Percentiles rank a stretch among this genome's conserved stretches.
phyloP scores from a whole-genome alignment of 2,888 invertebrate genomes.

The Zygothrica quintamaculata region DNA sequence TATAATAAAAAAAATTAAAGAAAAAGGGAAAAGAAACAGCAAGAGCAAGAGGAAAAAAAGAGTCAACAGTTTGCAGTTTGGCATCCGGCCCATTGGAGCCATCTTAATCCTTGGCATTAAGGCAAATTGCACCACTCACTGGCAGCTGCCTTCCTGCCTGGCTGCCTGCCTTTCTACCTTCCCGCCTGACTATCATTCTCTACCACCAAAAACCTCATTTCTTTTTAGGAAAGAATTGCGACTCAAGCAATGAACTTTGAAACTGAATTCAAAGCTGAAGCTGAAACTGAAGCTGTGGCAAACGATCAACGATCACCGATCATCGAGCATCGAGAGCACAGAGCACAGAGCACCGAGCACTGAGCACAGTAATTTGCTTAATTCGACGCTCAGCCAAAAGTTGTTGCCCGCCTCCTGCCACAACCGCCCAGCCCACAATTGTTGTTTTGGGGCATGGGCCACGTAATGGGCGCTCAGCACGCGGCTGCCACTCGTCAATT shows the following conservation, averaged over 20 bases:
- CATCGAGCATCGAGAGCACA: constrained; percentile 15
- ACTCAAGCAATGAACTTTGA: constrained; percentile 49
- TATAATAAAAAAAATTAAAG: no score
- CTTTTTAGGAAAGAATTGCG: constrained; percentile 44
- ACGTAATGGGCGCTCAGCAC: constrained; percentile 65
- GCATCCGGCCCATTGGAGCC: constrained; percentile 51
- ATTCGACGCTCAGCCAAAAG: constrained; percentile 77
- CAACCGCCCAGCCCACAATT: not conserved
- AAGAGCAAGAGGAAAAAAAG: no score
- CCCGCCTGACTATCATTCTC: no score
- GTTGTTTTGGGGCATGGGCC: constrained; percentile 30
- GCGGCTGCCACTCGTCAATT: constrained; percentile 78
- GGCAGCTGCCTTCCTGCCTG: constrained; percentile 34
- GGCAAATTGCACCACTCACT: constrained; percentile 65
- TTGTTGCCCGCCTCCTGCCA: constrained; percentile 29
- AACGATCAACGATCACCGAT: constrained; percentile 23
- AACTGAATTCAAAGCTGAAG: constrained; percentile 29
- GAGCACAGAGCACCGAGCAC: constrained; percentile 16
- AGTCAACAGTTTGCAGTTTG: constrained; percentile 70
- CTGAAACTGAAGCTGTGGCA: no score
- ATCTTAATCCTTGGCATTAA: constrained; percentile 74
- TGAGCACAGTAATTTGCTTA: constrained; percentile 81
- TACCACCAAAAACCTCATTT: constrained; percentile 24
- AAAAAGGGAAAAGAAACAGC: no score
- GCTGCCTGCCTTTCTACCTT: not conserved